Evolutionary conservation across 2,888 invertebrate genomes (phyloP).

Genomic region (Drosophila flavopinicola): DNA sequence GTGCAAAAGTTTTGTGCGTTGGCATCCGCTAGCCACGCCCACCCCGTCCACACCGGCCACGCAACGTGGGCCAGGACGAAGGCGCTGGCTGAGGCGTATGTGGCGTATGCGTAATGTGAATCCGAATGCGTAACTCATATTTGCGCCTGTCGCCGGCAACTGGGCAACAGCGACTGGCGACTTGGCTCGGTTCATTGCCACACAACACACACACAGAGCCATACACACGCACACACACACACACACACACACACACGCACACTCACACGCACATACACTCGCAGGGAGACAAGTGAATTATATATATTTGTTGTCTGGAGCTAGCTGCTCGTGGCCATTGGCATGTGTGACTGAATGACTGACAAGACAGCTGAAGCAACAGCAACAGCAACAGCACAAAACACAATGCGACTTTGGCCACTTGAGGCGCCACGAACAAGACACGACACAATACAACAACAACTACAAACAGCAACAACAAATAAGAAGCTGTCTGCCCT

Average conservation of each 20-base stretch:
- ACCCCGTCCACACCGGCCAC: not conserved
- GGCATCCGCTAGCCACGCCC: not conserved
- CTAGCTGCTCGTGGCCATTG: constrained; percentile 46
- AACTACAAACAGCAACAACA: constrained; percentile 12
- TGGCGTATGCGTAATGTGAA: constrained; percentile 68
- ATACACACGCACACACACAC: too few relatives aligned
- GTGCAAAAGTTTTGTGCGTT: constrained; percentile 63
- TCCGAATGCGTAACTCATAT: constrained; percentile 56
- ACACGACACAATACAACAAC: constrained; percentile 40
- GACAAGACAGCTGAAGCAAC: constrained; percentile 37
- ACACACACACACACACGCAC: too few relatives aligned
- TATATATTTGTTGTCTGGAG: constrained; percentile 44
- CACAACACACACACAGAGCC: not conserved
- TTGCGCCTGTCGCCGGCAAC: constrained; percentile 42
- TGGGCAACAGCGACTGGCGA: constrained; percentile 5
- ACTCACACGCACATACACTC: too few relatives aligned
- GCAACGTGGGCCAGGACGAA: constrained; percentile 3
- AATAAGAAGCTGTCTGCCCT: constrained; percentile 33
- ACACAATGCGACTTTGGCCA: constrained; percentile 55
- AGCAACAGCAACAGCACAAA: constrained; percentile 29
- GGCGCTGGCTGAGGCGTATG: constrained; percentile 6
- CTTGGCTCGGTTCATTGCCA: constrained; percentile 43
- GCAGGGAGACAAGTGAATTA: constrained; percentile 53
- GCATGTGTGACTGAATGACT: constrained; percentile 41
- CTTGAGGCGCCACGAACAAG: constrained; percentile 59